Evolutionary conservation across 2,888 invertebrate genomes (phyloP).

Genomic region (Athalia rosae): DNA sequence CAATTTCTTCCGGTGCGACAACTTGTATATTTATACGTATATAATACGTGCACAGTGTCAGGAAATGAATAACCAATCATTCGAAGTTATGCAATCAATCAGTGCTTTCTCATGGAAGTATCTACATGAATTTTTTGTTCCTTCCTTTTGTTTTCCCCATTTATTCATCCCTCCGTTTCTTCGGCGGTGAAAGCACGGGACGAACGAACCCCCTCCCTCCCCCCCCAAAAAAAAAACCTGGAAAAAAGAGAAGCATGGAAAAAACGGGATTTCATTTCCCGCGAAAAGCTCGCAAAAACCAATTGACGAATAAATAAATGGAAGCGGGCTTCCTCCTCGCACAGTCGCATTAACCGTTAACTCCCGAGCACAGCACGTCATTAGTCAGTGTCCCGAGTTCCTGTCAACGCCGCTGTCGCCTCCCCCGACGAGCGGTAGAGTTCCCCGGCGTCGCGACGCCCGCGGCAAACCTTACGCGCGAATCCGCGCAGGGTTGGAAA

Average conservation of each 20-base stretch:
- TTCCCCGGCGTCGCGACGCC: constrained; percentile 52
- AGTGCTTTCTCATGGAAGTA: no score
- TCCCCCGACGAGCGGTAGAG: constrained; percentile 47
- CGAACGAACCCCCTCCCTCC: no score
- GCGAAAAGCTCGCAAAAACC: background rate
- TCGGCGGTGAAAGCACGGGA: no score
- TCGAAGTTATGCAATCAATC: no score
- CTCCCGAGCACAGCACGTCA: constrained; percentile 56
- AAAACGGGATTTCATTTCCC: constrained; percentile 38
- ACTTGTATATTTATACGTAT: no score
- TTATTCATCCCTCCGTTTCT: no score
- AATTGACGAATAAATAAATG: constrained; percentile 19
- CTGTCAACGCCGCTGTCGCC: constrained; percentile 61
- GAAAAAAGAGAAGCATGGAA: constrained; percentile 47
- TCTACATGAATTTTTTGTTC: no score
- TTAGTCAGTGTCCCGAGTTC: constrained; percentile 65
- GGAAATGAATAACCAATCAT: no score
- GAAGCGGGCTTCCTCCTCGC: background rate
- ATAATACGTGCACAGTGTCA: no score
- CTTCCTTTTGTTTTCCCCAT: no score
- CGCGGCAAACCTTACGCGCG: constrained; percentile 17
- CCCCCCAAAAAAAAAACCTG: constrained; percentile 19
- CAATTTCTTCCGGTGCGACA: no score
- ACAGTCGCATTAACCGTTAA: constrained; percentile 63
- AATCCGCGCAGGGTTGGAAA: no score